phyloP scores from a whole-genome alignment of 2,113 vertebrate species.

The Kryptolebias marmoratus region DNA sequence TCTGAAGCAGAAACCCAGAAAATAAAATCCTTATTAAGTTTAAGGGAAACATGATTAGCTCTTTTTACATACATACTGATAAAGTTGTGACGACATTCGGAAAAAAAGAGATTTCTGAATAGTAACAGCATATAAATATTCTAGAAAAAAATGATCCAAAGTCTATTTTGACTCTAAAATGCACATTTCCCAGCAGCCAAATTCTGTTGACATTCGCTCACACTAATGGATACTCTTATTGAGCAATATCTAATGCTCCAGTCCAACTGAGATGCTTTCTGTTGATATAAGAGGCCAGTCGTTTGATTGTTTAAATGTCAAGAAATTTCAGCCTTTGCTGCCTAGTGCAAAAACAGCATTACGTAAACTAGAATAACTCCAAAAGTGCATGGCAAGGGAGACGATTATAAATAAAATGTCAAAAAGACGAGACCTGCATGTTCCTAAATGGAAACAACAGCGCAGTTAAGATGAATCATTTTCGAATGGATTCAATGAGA shows the following conservation, averaged over 20 bases:
- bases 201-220: conserved; percentile 41
- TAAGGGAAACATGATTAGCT: not conserved
- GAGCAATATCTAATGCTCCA: conserved; percentile 51
- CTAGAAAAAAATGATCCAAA: conserved; percentile 8
- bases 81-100: conserved; percentile 24
- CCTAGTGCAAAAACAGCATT: conserved; percentile 18
- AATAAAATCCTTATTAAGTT: no score
- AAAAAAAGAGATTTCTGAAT: conserved; percentile 4
- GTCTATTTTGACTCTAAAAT: conserved; percentile 7
- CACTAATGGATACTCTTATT: conserved; percentile 33
- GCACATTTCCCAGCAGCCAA: conserved; percentile 25
- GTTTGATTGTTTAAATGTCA: conserved; percentile 39
- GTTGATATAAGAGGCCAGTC: conserved; percentile 14
- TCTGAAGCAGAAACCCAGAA: conserved; percentile 6
- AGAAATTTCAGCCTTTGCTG: conserved; percentile 27
- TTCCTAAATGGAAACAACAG: conserved; percentile 11
- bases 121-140: conserved; percentile 22
- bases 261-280: conserved; percentile 49
- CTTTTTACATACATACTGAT: not conserved
- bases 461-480: no score
- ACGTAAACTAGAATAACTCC: conserved; percentile 2
- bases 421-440: conserved; percentile 14
- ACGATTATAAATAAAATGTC: conserved; percentile 36
- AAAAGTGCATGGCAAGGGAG: not conserved
- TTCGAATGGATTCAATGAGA: no score